Conservation (phyloP, 2,888 invertebrate species). For the Dendrolimus pini region DNA sequence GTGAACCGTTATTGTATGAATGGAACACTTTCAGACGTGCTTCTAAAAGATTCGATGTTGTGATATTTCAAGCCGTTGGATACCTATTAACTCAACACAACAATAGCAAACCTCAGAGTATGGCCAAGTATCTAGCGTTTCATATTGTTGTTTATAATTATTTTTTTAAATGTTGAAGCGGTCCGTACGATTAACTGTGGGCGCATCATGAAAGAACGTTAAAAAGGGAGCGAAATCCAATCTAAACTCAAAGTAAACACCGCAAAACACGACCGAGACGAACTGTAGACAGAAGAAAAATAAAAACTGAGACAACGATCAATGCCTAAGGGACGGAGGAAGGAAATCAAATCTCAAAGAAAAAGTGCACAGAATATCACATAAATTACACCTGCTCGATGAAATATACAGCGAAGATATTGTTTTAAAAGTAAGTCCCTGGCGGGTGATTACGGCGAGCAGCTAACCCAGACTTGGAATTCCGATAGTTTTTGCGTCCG, state of each 20-base stretch:
- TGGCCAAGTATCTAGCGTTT: slow-evolving; percentile 51
- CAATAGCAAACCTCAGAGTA: slow-evolving; percentile 45
- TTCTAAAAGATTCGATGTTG: slow-evolving; percentile 59
- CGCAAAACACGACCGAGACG: slow-evolving; percentile 50
- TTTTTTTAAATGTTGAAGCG: slow-evolving; percentile 42
- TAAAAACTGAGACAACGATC: slow-evolving; percentile 56
- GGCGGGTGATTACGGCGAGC: slow-evolving; percentile 59
- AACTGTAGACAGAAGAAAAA: slow-evolving; percentile 68
- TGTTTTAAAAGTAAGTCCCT: slow-evolving; percentile 68
- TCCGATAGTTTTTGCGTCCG: slow-evolving; percentile 71
- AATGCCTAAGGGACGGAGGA: slow-evolving; percentile 40
- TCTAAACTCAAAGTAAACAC: slow-evolving; percentile 63
- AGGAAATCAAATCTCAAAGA: slow-evolving; percentile 53
- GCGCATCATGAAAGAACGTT: slow-evolving; percentile 35
- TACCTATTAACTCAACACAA: slow-evolving; percentile 57
- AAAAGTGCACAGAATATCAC: slow-evolving; percentile 47
- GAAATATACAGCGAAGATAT: slow-evolving; percentile 64
- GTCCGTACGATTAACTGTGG: slow-evolving; percentile 42
- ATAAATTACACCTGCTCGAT: slow-evolving; percentile 68
- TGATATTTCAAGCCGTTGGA: slow-evolving; percentile 54
- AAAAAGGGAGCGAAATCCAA: slow-evolving; percentile 53
- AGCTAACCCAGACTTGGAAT: slow-evolving; percentile 65
- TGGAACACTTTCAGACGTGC: slow-evolving; percentile 41
- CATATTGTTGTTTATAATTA: slow-evolving; percentile 59
- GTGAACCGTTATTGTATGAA: slow-evolving; percentile 50